These are phyloP conservation scores for Chalcis sispes DNA, from an alignment of 2,888 invertebrate species.

Conservation along the genomic window DNA sequence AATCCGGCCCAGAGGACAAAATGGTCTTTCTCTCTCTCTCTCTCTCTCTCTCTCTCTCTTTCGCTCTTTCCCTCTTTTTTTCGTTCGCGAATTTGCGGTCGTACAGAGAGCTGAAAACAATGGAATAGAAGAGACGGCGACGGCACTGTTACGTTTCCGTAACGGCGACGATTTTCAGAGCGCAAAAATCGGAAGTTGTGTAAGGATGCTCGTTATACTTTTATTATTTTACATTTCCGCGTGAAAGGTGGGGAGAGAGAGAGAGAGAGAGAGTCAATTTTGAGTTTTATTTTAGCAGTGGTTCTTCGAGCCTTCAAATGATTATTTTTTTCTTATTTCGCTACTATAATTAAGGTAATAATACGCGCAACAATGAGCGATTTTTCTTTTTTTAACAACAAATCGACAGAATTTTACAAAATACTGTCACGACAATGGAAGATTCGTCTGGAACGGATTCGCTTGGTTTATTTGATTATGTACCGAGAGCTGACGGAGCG, in stretches of 20 bases:
- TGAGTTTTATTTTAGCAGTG: constrained; percentile 8
- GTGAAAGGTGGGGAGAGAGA: no score
- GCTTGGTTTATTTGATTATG: background rate
- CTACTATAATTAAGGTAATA: constrained; percentile 34
- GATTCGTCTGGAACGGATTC: constrained; percentile 25
- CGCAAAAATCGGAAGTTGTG: constrained; percentile 9
- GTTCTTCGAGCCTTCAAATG: background rate
- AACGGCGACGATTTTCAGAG: background rate
- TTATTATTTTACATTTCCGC: background rate
- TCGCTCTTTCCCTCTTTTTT: background rate
- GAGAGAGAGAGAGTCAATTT: no score
- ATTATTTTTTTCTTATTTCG: background rate
- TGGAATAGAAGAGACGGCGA: no score
- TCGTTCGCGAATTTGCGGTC: background rate
- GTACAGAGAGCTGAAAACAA: background rate
- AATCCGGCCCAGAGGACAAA: constrained; percentile 4
- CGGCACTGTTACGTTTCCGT: background rate
- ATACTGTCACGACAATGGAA: constrained; percentile 19
- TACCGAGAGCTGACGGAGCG: background rate
- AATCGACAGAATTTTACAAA: constrained; percentile 33
- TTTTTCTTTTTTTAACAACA: background rate
- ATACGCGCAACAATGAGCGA: constrained; percentile 29
- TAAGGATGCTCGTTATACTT: background rate
- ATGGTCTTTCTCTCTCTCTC: background rate
- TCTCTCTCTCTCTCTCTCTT: background rate